These are phyloP conservation scores for Tadarida brasiliensis DNA, from an alignment of 2,797 vertebrate species.

Conservation along the genomic window DNA sequence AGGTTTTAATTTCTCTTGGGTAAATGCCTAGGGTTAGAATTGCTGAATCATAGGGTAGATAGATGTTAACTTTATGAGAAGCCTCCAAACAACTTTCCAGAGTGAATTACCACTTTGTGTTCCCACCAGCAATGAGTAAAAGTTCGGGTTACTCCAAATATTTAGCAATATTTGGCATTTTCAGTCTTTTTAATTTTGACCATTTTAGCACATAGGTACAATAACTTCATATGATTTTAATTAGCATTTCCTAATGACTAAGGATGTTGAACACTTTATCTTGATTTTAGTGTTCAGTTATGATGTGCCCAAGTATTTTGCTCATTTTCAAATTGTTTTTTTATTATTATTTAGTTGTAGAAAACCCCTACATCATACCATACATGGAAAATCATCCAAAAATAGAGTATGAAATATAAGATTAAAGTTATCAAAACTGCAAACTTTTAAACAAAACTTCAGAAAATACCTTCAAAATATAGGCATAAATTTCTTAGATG, in stretches of 20 bases:
- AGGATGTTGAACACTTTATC: background rate
- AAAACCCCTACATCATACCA: background rate
- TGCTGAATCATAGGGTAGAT: background rate
- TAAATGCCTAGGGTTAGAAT: background rate
- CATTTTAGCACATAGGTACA: background rate
- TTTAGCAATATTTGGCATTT: background rate
- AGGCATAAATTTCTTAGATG: background rate
- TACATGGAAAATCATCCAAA: background rate
- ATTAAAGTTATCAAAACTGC: background rate
- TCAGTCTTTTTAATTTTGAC: background rate
- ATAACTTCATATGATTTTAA: background rate
- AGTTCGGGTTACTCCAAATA: background rate
- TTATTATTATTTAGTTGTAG: background rate
- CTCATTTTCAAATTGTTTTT: background rate
- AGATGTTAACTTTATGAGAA: background rate
- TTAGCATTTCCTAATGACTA: background rate
- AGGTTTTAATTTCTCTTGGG: background rate
- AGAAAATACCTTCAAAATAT: background rate
- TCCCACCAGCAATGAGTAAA: background rate
- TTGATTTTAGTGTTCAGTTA: background rate
- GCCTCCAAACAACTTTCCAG: background rate
- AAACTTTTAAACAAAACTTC: background rate
- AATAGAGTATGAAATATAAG: background rate
- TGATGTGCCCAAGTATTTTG: background rate
- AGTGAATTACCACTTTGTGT: background rate